phyloP scores from a whole-genome alignment of 2,888 invertebrate genomes.

The Lochmaea crataegi region DNA sequence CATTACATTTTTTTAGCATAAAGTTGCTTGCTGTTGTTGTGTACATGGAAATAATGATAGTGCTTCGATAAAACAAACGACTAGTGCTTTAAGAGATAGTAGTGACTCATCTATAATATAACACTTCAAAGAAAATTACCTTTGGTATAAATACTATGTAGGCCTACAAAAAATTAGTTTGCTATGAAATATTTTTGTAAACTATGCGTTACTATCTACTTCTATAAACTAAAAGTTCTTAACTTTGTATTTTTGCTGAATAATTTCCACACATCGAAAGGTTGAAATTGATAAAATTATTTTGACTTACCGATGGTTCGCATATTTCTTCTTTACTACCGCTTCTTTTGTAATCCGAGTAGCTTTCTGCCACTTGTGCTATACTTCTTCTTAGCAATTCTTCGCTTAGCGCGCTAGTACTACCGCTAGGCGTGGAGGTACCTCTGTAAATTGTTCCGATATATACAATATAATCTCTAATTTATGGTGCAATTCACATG shows the following conservation, averaged over 20 bases:
- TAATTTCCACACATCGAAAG: background rate
- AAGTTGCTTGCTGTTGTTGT: too few relatives aligned
- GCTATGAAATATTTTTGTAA: too few relatives aligned
- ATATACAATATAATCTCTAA: too few relatives aligned
- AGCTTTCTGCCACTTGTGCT: slow-evolving; percentile 71
- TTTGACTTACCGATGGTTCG: slow-evolving; percentile 70
- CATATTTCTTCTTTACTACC: slow-evolving; percentile 79
- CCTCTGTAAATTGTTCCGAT: slow-evolving; percentile 60
- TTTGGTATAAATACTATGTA: slow-evolving; percentile 19
- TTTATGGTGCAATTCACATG: too few relatives aligned
- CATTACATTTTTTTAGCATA: too few relatives aligned
- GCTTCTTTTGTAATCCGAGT: slow-evolving; percentile 73
- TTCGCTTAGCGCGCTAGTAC: slow-evolving; percentile 74
- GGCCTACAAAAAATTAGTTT: slow-evolving; percentile 4
- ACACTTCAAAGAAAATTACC: slow-evolving; percentile 10
- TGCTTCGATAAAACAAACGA: too few relatives aligned
- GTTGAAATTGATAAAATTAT: background rate
- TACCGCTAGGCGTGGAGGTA: slow-evolving; percentile 71
- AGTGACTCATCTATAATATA: background rate
- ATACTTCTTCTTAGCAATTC: slow-evolving; percentile 77
- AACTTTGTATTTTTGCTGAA: too few relatives aligned
- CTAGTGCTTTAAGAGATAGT: too few relatives aligned
- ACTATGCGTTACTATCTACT: too few relatives aligned
- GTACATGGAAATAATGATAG: too few relatives aligned
- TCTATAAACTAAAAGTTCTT: too few relatives aligned